Evolutionary conservation across 2,113 vertebrate genomes (phyloP), one percentile per base, ranked within the genome.

Genomic region (Brachypodius melanocephalos): DNA sequence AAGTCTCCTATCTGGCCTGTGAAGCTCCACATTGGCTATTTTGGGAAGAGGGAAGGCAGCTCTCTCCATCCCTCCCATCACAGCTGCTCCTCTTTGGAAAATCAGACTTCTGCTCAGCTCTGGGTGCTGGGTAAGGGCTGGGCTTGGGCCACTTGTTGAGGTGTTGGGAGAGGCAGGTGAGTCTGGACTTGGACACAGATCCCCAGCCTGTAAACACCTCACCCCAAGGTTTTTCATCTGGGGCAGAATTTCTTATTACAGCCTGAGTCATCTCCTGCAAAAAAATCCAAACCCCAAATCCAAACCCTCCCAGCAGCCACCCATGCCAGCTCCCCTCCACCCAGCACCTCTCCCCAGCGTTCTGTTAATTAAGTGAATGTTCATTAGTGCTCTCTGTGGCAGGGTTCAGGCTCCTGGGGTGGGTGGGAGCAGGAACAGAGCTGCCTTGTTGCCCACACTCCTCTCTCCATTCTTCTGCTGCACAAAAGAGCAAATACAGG

Each of bases 391-490:
- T 57, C 46, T 66, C 65, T 74, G 89, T 18, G 51, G 84, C 88
- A 31, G 61, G 15, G 51, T 5, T 58, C 63, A 9, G 5, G 82
- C 82, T 29, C 69, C 51, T 51, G 93, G 81, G 94, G 65, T 88
- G 95, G 92, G 87, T 80, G 85, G 85, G n/a, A 71, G 63, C 14
- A n/a, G 84, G 79, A 94, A 97, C 94, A 97, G 95, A 95, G 88
- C 79, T 65, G 91, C 93, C 91, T 96, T 97, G 95, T 96, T 97
- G 91, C 76, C 85, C 68, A 28, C 46, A 4, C 74, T 85, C 89
- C 45, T 92, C 57, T 92, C 92, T 75, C 85, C 89, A 89, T 96
- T 97, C 96, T 97, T 95, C 45, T 77, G 24, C 1, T 21, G 82
- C 90, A 90, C 83, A 84, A 88, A 92, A 40, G 90, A 84, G 68